Percentiles rank a stretch among this genome's conserved stretches.
These are phyloP conservation scores for Lymantria monacha DNA, from an alignment of 2,888 invertebrate species.

Conservation along the genomic window DNA sequence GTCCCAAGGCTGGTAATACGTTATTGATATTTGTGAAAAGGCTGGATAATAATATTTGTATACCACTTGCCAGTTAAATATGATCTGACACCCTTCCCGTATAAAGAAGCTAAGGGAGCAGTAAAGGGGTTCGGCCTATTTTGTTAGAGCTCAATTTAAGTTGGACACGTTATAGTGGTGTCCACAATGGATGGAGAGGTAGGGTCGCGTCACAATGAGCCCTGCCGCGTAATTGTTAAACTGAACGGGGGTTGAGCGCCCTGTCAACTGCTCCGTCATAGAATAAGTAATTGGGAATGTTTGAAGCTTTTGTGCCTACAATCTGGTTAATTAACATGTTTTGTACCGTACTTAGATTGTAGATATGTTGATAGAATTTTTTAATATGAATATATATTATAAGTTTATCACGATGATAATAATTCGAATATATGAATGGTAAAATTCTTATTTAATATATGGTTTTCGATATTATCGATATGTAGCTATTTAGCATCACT, in stretches of 20 bases:
- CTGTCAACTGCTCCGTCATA: slow-evolving; percentile 76
- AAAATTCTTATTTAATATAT: neutral
- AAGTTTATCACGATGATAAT: no score
- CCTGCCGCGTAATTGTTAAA: slow-evolving; percentile 79
- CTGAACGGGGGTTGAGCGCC: slow-evolving; percentile 77
- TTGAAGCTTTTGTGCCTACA: slow-evolving; percentile 34
- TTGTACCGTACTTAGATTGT: slow-evolving; percentile 11
- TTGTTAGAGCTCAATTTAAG: slow-evolving; percentile 35
- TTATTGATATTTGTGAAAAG: slow-evolving; percentile 81
- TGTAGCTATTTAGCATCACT: slow-evolving; percentile 38
- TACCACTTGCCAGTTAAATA: slow-evolving; percentile 51
- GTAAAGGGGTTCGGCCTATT: slow-evolving; percentile 35
- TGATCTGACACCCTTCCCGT: slow-evolving; percentile 46
- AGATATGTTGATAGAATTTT: neutral
- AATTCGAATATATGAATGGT: no score
- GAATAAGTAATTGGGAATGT: slow-evolving; percentile 53
- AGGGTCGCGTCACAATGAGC: slow-evolving; percentile 77
- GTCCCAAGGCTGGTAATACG: slow-evolving; percentile 74
- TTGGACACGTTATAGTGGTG: slow-evolving; percentile 59
- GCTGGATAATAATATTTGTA: slow-evolving; percentile 81
- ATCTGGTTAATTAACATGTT: slow-evolving; percentile 27
- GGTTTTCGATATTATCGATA: slow-evolving; percentile 25
- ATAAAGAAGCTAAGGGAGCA: slow-evolving; percentile 14
- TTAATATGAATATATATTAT: neutral
- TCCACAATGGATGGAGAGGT: slow-evolving; percentile 76